Base-by-base conservation (phyloP, 2,888 invertebrate genomes). In the Dorcus parallelipipedus region DNA sequence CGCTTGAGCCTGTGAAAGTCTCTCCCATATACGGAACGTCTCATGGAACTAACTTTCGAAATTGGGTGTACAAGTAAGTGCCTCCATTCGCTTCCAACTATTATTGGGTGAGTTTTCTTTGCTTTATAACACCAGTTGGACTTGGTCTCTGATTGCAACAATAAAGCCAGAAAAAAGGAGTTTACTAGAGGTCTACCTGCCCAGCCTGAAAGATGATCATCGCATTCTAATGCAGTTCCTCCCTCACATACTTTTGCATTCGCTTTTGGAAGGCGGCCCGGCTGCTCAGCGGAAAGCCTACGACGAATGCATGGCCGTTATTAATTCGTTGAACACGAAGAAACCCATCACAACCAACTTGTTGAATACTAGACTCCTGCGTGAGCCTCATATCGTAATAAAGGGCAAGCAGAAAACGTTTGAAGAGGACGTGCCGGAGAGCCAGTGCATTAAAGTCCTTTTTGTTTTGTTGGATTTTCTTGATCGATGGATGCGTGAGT, bases 401-500 rank as follows among this genome's bases (percentile, higher is more conserved):
- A 41, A 54, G 14, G 14, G 45, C 2, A n/a, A 14, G 38, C 7
- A 42, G 7, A 10, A n/a, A 5, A 9, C 33, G 7, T 54, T 54
- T 26, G 48, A 50, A 42, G 26, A 33, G 7, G 42, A 47, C 9
- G 23, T 38, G 8, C 71, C 69, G 60, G 77, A 83, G 80, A 79
- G 79, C 57, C 83, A 86, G 72, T 87, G 86, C 69, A 83, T 86
- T 26, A 88, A 87, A 76, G 82, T 87, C 2, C 84, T 90, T 58
- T 91, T 91, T 65, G 84, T 87, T 1, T 77, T 90, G 51, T 73
- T 92, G 52, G 92, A 93, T 74, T 90, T 91, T 66, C 74, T 93
- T 54, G 86, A 90, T 69, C 83, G 88, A 61, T 91, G 91, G 90
- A 75, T 88, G 7, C 78, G 87, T 56, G 87, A 88, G 68, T 88